phyloP scores from a whole-genome alignment of 1,140 invertebrate species.

The Drosophila persimilis region DNA sequence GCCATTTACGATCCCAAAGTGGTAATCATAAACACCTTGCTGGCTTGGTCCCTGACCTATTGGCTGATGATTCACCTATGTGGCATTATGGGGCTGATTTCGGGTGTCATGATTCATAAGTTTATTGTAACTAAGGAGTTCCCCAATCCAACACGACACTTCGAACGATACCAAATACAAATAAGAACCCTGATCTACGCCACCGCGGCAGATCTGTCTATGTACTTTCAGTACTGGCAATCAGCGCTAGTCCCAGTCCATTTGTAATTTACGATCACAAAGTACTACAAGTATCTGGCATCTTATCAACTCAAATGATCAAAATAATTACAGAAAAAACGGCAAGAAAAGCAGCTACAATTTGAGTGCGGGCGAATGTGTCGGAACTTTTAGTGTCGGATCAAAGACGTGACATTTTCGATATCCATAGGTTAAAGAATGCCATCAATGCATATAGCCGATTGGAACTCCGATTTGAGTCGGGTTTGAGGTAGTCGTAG shows the following conservation, averaged over 20 bases:
- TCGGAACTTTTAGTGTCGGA: slow-evolving; percentile 11
- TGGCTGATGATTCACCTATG: too few relatives aligned
- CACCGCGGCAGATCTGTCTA: slow-evolving; percentile 8
- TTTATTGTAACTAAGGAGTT: too few relatives aligned
- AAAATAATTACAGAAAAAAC: slow-evolving; percentile 38
- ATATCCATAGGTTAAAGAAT: background rate
- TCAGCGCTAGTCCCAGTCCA: slow-evolving; percentile 19
- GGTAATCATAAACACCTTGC: too few relatives aligned
- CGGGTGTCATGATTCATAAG: too few relatives aligned
- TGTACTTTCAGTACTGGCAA: slow-evolving; percentile 27
- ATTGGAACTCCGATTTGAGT: slow-evolving; percentile 26
- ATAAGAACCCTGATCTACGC: too few relatives aligned
- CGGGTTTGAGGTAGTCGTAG: slow-evolving; percentile 3
- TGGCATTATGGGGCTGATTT: too few relatives aligned
- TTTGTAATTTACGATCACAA: slow-evolving; percentile 31
- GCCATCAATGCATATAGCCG: slow-evolving; percentile 10
- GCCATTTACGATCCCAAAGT: too few relatives aligned
- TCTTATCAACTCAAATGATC: slow-evolving; percentile 47
- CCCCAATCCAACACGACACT: too few relatives aligned
- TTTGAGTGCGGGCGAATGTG: slow-evolving; percentile 29
- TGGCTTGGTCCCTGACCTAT: too few relatives aligned
- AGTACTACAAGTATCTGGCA: slow-evolving; percentile 23
- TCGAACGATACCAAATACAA: background rate
- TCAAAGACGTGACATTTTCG: slow-evolving; percentile 27
- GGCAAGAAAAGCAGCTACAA: slow-evolving; percentile 19